Evolutionary conservation across 2,888 invertebrate species (phyloP), one percentile per base, ranked within the genome.

Genomic region (Brachyopa scutellaris): DNA sequence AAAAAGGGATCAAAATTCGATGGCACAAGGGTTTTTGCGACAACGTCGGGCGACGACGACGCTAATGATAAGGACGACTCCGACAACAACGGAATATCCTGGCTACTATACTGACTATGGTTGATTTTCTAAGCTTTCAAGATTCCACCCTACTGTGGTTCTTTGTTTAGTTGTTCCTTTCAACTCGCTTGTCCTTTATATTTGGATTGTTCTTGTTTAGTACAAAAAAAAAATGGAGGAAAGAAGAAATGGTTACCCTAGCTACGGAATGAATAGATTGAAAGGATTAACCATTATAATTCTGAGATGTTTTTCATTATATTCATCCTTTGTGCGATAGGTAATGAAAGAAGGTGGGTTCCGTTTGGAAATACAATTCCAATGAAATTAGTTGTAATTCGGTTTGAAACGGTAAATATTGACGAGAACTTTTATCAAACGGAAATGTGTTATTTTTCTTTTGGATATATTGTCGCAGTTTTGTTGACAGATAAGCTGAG

Each of bases 251-350:
- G 6, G 9, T 9, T 42, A 19, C 7, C 8, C 21, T 1, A 15
- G n/a, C n/a, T n/a, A 42, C 1, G 36, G 21, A 26, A 11, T 4
- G 4, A 26, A 23, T 38, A 40, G 9, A 42, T 23, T 23, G 4
- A 23, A 74, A 31, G 21, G 36, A 31, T 53, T 45, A 53, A 53
- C 51, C 42, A 51, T 69, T 45, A 53, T 45, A 53, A 69, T 69
- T 36, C 59, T 23, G 13, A 8, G 33, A 42, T 36, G 51, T 76
- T 51, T 67, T 45, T 33, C 33, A 61, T 74, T 77, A 69, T 61
- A 76, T 77, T 49, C 42, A 31, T 62, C 42, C 55, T 69, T 77
- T 67, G 29, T 69, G 40, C 26, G 51, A 23, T 61, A 19, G 29
- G 33, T 33, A 66, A 45, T 55, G 36, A 62, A 7, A 9, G 15